These are phyloP conservation scores for Heterocephalus glaber DNA, from an alignment of 2,113 vertebrate genomes.

Conservation along the genomic window DNA sequence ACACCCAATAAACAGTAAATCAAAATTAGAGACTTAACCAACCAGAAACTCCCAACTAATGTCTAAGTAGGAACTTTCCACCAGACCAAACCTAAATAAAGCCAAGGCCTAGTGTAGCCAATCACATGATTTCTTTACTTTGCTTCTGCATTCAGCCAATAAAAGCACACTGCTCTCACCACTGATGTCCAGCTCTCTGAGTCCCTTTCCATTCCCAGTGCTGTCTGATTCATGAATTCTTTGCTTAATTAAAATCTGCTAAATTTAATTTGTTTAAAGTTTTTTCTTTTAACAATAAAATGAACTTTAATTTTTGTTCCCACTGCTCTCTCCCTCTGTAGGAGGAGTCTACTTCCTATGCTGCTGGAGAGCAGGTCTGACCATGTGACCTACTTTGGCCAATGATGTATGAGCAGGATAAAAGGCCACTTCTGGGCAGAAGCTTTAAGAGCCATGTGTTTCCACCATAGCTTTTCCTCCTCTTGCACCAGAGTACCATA, in stretches of 20 bases:
- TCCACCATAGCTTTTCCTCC: not conserved
- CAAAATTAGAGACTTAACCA: not conserved
- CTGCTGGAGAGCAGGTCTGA: not conserved
- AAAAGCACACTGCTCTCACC: not conserved
- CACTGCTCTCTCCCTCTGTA: not conserved
- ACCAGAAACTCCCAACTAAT: not conserved
- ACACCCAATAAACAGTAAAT: not conserved
- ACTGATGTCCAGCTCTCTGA: not conserved
- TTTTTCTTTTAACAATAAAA: not conserved
- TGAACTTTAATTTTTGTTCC: not conserved
- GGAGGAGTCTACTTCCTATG: not conserved
- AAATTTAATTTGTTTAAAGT: not conserved
- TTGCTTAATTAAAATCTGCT: not conserved
- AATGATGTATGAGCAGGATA: not conserved
- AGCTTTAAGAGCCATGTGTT: not conserved
- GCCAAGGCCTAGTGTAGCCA: not conserved
- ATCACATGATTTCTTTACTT: not conserved
- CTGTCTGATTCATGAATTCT: not conserved
- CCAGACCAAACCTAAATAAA: not conserved
- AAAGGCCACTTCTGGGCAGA: not conserved
- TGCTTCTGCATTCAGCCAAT: not conserved
- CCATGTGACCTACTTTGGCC: not conserved
- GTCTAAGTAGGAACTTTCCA: not conserved
- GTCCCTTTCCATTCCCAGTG: not conserved
- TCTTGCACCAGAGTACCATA: not conserved